Conservation (phyloP, 2,113 vertebrate species). For the Odocoileus hemionus region DNA sequence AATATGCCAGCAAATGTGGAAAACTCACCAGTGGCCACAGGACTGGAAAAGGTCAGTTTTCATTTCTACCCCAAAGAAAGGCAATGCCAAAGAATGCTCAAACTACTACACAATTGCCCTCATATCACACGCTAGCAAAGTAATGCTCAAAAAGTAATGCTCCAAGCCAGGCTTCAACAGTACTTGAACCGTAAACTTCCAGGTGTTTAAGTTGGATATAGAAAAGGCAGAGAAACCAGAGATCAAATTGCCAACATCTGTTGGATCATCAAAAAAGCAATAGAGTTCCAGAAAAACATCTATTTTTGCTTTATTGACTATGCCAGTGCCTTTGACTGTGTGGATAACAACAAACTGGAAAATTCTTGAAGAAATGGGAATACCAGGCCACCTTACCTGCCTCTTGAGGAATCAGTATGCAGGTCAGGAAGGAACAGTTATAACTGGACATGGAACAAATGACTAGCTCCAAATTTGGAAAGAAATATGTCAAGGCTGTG, state of each 20-base stretch:
- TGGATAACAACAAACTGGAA: not conserved
- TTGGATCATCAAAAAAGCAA: not conserved
- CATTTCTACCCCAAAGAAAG: not conserved
- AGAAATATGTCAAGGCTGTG: not conserved
- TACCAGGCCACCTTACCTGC: not conserved
- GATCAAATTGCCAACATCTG: not conserved
- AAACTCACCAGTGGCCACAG: not conserved
- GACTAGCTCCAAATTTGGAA: not conserved
- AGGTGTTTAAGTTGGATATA: not conserved
- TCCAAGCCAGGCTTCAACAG: not conserved
- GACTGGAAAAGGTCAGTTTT: not conserved
- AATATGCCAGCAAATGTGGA: not conserved
- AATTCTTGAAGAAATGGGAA: not conserved
- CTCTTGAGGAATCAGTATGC: not conserved
- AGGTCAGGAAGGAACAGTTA: not conserved
- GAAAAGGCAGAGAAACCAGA: not conserved
- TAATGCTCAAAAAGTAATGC: not conserved
- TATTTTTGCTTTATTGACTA: not conserved
- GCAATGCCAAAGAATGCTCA: not conserved
- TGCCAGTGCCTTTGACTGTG: not conserved
- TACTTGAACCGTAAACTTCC: rapidly evolving
- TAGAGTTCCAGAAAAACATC: not conserved
- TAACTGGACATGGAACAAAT: not conserved
- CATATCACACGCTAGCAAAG: not conserved
- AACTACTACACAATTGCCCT: not conserved